Conservation (phyloP, 2,797 vertebrate genomes). For the Sebastes nivosus region DNA sequence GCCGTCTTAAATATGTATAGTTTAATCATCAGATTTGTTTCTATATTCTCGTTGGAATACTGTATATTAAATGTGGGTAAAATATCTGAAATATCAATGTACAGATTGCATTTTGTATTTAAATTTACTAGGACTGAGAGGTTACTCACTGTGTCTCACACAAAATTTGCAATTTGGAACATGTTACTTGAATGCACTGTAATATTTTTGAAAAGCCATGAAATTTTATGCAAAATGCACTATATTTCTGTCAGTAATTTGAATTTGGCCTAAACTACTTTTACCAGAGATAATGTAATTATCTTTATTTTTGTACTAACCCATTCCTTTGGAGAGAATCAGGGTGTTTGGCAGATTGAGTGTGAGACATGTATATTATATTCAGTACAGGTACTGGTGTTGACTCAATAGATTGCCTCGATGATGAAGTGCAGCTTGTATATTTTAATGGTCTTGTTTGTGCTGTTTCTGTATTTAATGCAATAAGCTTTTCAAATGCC, state of each 20-base stretch:
- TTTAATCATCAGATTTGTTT: background rate
- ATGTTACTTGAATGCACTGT: background rate
- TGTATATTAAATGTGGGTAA: background rate
- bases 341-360: background rate
- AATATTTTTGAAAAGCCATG: background rate
- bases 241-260: slow-evolving; percentile 13
- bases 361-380: background rate
- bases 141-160: background rate
- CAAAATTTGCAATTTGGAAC: background rate
- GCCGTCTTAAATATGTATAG: background rate
- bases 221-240: background rate
- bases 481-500: background rate
- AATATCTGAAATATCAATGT: background rate
- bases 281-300: background rate
- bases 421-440: background rate
- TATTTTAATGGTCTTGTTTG: slow-evolving; percentile 9
- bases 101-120: background rate
- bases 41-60: background rate
- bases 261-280: background rate
- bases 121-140: background rate
- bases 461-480: background rate
- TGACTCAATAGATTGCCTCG: background rate
- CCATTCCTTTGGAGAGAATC: background rate
- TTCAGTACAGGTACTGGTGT: background rate
- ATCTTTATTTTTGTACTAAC: background rate